These are phyloP conservation scores for Siniperca chuatsi DNA, from an alignment of 2,113 vertebrate species.

Conservation along the genomic window DNA sequence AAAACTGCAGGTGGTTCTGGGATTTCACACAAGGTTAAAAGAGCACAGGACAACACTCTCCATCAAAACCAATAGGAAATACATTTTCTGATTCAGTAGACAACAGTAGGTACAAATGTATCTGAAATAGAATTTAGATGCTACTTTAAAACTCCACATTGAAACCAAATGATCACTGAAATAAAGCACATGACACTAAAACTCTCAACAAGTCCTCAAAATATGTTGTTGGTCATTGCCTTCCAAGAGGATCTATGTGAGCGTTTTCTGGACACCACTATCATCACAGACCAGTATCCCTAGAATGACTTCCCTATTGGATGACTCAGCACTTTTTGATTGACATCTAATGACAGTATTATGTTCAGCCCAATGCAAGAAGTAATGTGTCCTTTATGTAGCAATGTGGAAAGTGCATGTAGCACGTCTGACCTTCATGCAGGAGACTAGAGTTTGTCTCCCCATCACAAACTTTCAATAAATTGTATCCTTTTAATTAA, in stretches of 20 bases:
- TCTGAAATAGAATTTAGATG: neutral
- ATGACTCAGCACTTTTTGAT: neutral
- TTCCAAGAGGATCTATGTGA: neutral
- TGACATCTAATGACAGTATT: neutral
- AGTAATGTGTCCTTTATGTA: no score
- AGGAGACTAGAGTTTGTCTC: neutral
- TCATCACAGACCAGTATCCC: neutral
- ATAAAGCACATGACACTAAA: neutral
- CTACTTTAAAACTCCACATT: neutral
- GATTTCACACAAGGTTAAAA: constrained; percentile 1
- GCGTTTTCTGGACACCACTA: neutral
- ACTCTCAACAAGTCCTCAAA: neutral
- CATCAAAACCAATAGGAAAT: neutral
- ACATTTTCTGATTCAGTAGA: neutral
- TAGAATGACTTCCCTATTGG: neutral
- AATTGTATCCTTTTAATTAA: neutral
- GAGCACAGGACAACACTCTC: neutral
- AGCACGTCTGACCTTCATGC: neutral
- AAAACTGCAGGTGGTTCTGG: neutral
- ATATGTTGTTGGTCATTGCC: neutral
- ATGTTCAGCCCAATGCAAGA: neutral
- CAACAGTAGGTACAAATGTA: neutral
- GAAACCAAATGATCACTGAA: neutral
- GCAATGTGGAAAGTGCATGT: neutral
- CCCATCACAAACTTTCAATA: neutral